Conservation (phyloP, 2,113 vertebrate species). For the Quiscalus mexicanus region DNA sequence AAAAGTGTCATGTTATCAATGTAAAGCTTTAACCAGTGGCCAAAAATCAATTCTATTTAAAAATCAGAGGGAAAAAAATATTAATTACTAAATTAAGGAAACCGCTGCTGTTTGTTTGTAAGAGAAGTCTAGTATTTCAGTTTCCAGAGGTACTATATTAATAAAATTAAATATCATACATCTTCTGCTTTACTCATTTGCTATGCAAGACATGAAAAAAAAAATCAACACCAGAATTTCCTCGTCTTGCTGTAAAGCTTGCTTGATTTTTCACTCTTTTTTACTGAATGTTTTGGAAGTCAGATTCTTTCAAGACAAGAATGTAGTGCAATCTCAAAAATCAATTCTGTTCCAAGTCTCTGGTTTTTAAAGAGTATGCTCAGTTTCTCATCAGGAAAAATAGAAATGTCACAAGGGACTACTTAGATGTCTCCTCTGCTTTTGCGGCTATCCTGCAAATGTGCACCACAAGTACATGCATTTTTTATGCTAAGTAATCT, state of each 20-base stretch:
- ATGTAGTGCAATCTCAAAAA: background rate
- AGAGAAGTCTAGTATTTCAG: background rate
- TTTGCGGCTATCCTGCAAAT: slow-evolving; percentile 51
- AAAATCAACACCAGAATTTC: background rate
- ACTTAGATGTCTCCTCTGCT: slow-evolving; percentile 60
- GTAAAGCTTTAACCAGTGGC: background rate
- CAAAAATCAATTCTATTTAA: background rate
- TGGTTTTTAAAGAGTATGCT: background rate
- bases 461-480: slow-evolving; percentile 73
- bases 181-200: background rate
- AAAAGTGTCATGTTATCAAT: background rate
- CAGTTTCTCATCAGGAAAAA: background rate
- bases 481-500: slow-evolving; percentile 81
- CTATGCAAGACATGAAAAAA: background rate
- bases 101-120: background rate
- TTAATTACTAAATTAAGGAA: background rate
- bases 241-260: background rate
- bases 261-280: background rate
- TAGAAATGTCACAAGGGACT: slow-evolving; percentile 22
- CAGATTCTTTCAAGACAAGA: background rate
- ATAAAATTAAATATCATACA: background rate
- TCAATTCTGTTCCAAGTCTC: background rate
- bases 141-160: background rate
- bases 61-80: background rate
- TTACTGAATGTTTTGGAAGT: background rate